A percentile compares a stretch with the other conserved stretches of the same genome.
These are phyloP conservation scores for Xestoiulus laeticollis DNA, from an alignment of 2,888 invertebrate genomes.

Conservation along the genomic window DNA sequence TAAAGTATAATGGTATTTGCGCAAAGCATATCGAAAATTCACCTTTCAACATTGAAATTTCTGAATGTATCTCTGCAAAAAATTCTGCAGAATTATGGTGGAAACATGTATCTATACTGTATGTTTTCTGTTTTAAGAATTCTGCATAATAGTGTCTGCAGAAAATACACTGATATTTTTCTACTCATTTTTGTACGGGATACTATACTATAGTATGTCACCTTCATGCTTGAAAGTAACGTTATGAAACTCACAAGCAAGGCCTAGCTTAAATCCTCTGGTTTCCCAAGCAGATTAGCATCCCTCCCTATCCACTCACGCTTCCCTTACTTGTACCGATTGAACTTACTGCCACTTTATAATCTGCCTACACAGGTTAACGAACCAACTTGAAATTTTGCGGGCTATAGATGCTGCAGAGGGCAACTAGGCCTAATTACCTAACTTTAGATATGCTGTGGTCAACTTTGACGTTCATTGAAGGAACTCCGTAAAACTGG, in stretches of 20 bases:
- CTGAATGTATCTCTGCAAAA: no score
- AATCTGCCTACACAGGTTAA: slow-evolving; percentile 37
- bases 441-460: not conserved
- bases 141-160: no score
- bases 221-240: not conserved
- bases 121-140: no score
- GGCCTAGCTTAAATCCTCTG: not conserved
- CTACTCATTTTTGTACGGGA: not conserved
- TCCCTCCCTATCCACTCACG: not conserved
- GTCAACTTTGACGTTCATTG: slow-evolving; percentile 22
- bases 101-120: no score
- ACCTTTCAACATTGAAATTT: no score
- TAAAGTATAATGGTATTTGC: no score
- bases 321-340: not conserved
- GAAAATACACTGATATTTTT: no score
- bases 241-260: not conserved
- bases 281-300: slow-evolving; percentile 7
- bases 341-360: slow-evolving; percentile 34
- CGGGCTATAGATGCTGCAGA: not conserved
- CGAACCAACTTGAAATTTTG: slow-evolving; percentile 2
- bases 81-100: no score
- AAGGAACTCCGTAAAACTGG: not conserved
- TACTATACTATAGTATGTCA: not conserved
- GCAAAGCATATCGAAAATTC: no score
- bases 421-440: slow-evolving; percentile 28